Percentiles rank a stretch among this genome's conserved stretches.
Evolutionary conservation across 2,797 vertebrate species (phyloP).

Genomic region (Coregonus sp.): DNA sequence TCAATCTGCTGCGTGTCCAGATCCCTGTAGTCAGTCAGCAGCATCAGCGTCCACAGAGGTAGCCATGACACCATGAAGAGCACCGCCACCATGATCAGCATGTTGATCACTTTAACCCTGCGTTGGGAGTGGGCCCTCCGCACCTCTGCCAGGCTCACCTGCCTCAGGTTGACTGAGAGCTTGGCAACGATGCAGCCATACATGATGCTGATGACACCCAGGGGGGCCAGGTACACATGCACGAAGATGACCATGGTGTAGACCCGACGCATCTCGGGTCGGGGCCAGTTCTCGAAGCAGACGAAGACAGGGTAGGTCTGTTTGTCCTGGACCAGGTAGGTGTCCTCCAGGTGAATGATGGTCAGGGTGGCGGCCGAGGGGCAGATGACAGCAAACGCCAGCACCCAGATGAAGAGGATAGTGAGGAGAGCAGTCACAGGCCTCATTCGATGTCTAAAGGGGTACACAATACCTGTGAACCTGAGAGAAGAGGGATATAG

Average conservation of each 20-base stretch:
- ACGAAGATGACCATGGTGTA: constrained; percentile 64
- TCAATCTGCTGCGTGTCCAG: constrained; percentile 53
- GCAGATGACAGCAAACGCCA: constrained; percentile 61
- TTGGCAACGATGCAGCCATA: constrained; percentile 56
- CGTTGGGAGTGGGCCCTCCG: constrained; percentile 24
- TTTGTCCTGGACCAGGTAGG: constrained; percentile 51
- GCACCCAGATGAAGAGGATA: constrained; percentile 60
- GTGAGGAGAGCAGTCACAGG: constrained; percentile 46
- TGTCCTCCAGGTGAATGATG: constrained; percentile 48
- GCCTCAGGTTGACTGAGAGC: constrained; percentile 45
- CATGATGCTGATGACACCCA: constrained; percentile 58
- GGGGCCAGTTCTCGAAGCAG: constrained; percentile 62
- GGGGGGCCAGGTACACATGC: constrained; percentile 59
- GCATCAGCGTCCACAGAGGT: constrained; percentile 64
- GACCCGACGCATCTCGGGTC: constrained; percentile 45
- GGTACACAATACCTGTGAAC: constrained; percentile 62
- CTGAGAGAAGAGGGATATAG: constrained; percentile 24
- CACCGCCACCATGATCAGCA: constrained; percentile 60
- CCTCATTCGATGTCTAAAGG: constrained; percentile 56
- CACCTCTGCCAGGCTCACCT: constrained; percentile 27
- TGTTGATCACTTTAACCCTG: constrained; percentile 61
- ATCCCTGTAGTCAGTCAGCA: constrained; percentile 58
- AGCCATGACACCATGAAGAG: constrained; percentile 69
- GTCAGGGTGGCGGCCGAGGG: constrained; percentile 60
- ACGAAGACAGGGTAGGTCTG: constrained; percentile 51